Evolutionary conservation across 1,140 invertebrate species (phyloP).

Genomic region (Hormaphis cornu): DNA sequence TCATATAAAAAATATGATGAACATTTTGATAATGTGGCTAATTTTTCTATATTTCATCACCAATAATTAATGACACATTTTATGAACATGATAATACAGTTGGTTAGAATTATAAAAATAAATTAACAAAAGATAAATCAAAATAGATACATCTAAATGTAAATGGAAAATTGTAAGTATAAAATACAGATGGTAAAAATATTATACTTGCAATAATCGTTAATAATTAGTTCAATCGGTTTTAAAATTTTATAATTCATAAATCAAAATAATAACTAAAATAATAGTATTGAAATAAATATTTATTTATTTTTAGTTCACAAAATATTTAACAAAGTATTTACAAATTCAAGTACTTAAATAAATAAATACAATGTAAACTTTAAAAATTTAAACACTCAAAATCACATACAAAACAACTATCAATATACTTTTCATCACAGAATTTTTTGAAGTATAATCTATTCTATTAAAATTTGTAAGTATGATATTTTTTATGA

Average conservation of each 20-base stretch:
- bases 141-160: no score
- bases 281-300: neutral
- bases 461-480: no score
- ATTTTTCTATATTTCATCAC: no score
- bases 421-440: neutral
- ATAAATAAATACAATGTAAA: neutral
- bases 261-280: neutral
- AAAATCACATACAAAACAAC: conserved; percentile 7
- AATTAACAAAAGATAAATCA: no score
- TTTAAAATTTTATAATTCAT: neutral
- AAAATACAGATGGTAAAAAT: no score
- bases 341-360: conserved; percentile 2
- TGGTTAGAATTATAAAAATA: no score
- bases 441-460: neutral
- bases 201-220: no score
- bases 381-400: neutral
- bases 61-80: no score
- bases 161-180: no score
- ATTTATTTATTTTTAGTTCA: conserved; percentile 11
- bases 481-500: neutral
- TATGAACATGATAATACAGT: no score
- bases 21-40: no score
- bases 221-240: neutral
- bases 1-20: no score
- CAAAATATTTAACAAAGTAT: conserved; percentile 13